These are phyloP conservation scores for Chromis chromis DNA, from an alignment of 2,797 vertebrate genomes.

Conservation along the genomic window DNA sequence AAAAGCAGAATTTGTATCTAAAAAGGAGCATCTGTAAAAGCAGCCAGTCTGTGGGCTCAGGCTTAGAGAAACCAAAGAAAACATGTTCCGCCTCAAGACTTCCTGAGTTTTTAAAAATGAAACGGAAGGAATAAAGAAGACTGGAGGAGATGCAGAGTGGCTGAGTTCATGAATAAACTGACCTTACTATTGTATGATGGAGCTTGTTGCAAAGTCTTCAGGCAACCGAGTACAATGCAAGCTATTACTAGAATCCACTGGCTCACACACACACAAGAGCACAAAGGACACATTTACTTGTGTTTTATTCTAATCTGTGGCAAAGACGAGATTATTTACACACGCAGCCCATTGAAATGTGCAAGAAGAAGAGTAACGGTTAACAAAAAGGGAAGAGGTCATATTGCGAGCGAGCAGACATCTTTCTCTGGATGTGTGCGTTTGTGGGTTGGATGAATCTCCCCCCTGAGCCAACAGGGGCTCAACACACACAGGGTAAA, in stretches of 20 bases:
- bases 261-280: slow-evolving; percentile 15
- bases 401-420: slow-evolving; percentile 19
- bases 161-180: slow-evolving; percentile 63
- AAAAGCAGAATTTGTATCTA: slow-evolving; percentile 9
- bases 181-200: slow-evolving; percentile 51
- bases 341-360: slow-evolving; percentile 59
- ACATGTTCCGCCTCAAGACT: slow-evolving; percentile 49
- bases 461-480: slow-evolving; percentile 63
- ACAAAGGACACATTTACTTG: slow-evolving; percentile 30
- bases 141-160: slow-evolving; percentile 39
- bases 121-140: slow-evolving; percentile 34
- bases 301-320: slow-evolving; percentile 43
- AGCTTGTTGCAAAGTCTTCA: slow-evolving; percentile 41
- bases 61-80: slow-evolving; percentile 35
- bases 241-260: slow-evolving; percentile 47
- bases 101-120: slow-evolving; percentile 46
- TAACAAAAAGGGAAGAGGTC: slow-evolving; percentile 52
- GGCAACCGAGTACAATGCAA: slow-evolving; percentile 48
- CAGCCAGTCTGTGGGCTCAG: slow-evolving; percentile 22
- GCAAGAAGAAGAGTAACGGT: slow-evolving; percentile 31
- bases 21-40: slow-evolving; percentile 32
- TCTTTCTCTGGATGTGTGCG: slow-evolving; percentile 25
- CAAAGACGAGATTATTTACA: slow-evolving; percentile 68
- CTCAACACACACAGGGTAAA: slow-evolving; percentile 78
- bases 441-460: slow-evolving; percentile 57